Base-by-base conservation (phyloP, 2,888 invertebrate species). In the Hydrotaea diabolus region DNA sequence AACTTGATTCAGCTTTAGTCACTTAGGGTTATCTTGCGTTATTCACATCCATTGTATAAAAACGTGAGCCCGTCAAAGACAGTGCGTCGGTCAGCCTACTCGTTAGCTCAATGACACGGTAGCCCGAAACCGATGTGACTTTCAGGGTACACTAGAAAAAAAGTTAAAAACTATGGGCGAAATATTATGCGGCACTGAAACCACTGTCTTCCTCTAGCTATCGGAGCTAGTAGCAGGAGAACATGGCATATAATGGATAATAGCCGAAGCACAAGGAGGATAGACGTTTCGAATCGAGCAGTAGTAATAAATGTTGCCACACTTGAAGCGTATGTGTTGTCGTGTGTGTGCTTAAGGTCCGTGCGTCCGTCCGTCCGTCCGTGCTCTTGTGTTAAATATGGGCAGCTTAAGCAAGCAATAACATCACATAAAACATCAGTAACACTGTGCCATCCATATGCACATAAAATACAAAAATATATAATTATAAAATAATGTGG, bases 341-440 rank as follows among this genome's bases (percentile, higher is more conserved):
- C 23, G 17, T 46, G 49, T 55, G 15, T 69, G 23, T 75, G 69
- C 75, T 71, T 49, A 5, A n/a, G 49, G n/a, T 49, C 49, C 49
- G 49, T n/a, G n/a, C 49, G 49, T 73, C 31, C 31, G 31, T 31
- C 31, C 7, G 31, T 31, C 31, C 31, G 31, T 31, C 31, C 31
- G 31, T 31, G 31, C 31, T 2, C 74, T 39, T 85, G 82, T 85
- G 85, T 85, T 82, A 85, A 85, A 85, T 80, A 82, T 85, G 85
- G 85, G 85, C 85, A 85, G 85, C 82, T 85, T 77, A 85, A 80
- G 62, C 79, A 79, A 79, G 77, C 82, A 85, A 85, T 82, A 85
- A 85, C 85, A 85, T 80, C 79, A 79, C 77, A 77, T 71, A 79
- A 79, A 77, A 82, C 79, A 82, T 43, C 79, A 82, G 74, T 85